Evolutionary conservation across 2,888 invertebrate species (phyloP).

Genomic region (Synergus gifuensis): DNA sequence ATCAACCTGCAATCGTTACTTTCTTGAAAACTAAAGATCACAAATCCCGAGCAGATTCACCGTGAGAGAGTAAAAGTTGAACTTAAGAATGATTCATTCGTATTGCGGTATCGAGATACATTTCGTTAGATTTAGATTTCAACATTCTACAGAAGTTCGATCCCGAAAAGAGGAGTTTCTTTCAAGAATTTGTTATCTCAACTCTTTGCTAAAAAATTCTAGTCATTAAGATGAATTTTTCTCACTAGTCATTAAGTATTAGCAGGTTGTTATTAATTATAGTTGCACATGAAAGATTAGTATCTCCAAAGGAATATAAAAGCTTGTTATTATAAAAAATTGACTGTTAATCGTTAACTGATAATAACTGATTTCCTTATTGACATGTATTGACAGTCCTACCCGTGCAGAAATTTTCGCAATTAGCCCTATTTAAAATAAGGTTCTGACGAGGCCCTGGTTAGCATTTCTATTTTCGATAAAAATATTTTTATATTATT

Average conservation of each 20-base stretch:
- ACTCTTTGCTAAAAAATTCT: slow-evolving; percentile 9
- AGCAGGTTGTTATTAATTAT: neutral
- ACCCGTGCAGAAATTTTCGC: too few relatives aligned
- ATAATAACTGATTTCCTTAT: neutral
- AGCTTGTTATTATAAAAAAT: slow-evolving; percentile 12
- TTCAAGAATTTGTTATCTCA: neutral
- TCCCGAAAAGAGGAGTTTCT: slow-evolving; percentile 1
- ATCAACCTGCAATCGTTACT: slow-evolving; percentile 31
- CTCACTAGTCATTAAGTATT: too few relatives aligned
- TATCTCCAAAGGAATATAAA: neutral
- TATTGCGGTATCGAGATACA: slow-evolving; percentile 31
- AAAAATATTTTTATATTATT: too few relatives aligned
- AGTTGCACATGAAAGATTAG: neutral
- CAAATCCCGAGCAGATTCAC: slow-evolving; percentile 41
- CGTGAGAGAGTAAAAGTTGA: slow-evolving; percentile 39
- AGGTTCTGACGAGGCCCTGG: too few relatives aligned
- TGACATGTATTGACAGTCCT: neutral
- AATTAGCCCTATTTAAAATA: too few relatives aligned
- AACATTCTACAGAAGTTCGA: slow-evolving; percentile 12
- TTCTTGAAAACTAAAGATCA: slow-evolving; percentile 23
- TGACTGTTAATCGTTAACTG: neutral
- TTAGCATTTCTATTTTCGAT: too few relatives aligned
- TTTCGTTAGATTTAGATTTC: slow-evolving; percentile 40
- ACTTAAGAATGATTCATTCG: slow-evolving; percentile 29
- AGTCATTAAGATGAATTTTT: neutral